Percentiles rank a stretch among this genome's conserved stretches.
Conservation (phyloP, 1,140 invertebrate species). For the Procambarus clarkii region DNA sequence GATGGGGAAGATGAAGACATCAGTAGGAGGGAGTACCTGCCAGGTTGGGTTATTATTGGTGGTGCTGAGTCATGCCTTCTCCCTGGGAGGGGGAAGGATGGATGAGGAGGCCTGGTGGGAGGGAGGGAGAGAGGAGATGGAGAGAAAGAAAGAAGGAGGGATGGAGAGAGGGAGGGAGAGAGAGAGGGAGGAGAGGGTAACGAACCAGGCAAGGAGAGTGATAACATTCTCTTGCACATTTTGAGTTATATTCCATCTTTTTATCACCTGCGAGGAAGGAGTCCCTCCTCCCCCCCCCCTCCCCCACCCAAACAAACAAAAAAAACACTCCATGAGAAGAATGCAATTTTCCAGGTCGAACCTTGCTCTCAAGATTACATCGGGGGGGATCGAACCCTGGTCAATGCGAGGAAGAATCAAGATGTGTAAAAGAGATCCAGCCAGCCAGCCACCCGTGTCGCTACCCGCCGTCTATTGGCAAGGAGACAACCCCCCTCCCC, state of each 20-base stretch:
- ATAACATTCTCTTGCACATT: too few species aligned
- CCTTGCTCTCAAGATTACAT: background rate
- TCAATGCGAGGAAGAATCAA: background rate
- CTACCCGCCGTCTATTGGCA: too few species aligned
- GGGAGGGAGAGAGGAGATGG: background rate
- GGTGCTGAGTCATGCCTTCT: slow-evolving; percentile 2
- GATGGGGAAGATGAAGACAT: slow-evolving; percentile 18
- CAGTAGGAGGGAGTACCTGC: background rate
- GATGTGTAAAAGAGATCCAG: background rate
- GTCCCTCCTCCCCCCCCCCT: too few species aligned
- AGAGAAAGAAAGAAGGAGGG: background rate
- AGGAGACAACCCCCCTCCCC: too few species aligned
- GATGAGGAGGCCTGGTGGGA: background rate
- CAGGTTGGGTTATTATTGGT: background rate
- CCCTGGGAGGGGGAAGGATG: background rate
- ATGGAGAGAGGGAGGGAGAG: background rate
- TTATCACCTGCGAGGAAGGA: too few species aligned
- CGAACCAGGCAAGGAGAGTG: background rate
- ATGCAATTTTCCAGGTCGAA: background rate
- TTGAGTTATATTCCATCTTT: too few species aligned
- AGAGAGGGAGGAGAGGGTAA: background rate
- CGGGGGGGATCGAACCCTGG: background rate
- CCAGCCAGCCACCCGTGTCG: background rate
- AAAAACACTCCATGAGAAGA: background rate
- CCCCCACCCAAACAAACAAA: too few species aligned